These are phyloP conservation scores for Belonocnema kinseyi DNA, from an alignment of 1,140 invertebrate genomes.

Conservation along the genomic window DNA sequence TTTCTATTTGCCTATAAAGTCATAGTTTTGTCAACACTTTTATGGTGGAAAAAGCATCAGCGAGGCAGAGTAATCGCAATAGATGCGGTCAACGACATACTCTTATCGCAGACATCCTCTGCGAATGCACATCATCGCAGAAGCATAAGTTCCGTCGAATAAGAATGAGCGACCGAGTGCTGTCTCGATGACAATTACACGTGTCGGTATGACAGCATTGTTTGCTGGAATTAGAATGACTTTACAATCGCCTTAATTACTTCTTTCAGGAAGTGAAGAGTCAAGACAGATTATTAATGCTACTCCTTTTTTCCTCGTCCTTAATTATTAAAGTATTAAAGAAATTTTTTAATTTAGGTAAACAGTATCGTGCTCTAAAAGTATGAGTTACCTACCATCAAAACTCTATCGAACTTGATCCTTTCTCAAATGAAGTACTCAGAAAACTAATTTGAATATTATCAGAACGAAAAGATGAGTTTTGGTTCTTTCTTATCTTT, in stretches of 20 bases:
- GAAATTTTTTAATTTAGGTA: neutral
- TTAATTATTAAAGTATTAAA: neutral
- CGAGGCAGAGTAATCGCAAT: slow-evolving; percentile 41
- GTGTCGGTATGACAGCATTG: slow-evolving; percentile 18
- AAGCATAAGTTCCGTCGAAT: slow-evolving; percentile 44
- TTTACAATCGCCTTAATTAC: slow-evolving; percentile 20
- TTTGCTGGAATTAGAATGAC: slow-evolving; percentile 27
- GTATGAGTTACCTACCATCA: too few species aligned
- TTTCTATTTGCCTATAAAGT: too few species aligned
- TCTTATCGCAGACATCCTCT: slow-evolving; percentile 61
- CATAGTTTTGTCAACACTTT: neutral
- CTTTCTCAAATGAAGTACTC: too few species aligned
- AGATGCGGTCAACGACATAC: slow-evolving; percentile 62
- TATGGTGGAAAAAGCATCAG: neutral
- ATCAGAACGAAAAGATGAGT: too few species aligned
- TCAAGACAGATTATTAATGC: slow-evolving; percentile 15
- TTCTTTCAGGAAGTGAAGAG: slow-evolving; percentile 20
- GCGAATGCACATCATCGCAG: slow-evolving; percentile 40
- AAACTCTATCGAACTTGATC: too few species aligned
- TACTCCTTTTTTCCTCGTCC: neutral
- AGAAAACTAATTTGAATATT: too few species aligned
- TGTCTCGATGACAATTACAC: slow-evolving; percentile 26
- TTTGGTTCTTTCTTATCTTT: neutral
- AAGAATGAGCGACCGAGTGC: slow-evolving; percentile 39
- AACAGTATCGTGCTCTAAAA: neutral